Conservation (phyloP, 2,797 vertebrate species). For the Bufotes viridis region DNA sequence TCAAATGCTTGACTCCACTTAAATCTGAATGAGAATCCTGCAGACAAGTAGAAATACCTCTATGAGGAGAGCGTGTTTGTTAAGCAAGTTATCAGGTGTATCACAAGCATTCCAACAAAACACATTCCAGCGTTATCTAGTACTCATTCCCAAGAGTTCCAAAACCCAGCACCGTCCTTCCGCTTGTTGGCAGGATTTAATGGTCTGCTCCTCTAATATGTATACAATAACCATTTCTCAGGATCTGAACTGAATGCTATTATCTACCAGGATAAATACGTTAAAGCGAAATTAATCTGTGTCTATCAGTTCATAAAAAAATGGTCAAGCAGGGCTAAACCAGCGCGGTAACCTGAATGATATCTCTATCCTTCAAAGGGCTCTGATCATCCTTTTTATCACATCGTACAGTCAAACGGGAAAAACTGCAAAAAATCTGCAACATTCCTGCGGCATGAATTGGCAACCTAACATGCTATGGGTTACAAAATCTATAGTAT, state of each 20-base stretch:
- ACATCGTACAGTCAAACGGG: neutral
- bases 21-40: conserved; percentile 62
- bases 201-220: neutral
- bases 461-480: no score
- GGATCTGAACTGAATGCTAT: neutral
- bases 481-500: no score
- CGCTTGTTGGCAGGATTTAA: conserved; percentile 7
- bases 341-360: neutral
- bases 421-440: no score
- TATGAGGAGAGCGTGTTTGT: conserved; percentile 14
- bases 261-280: neutral
- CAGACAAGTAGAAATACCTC: conserved; percentile 63
- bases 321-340: neutral
- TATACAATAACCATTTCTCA: neutral
- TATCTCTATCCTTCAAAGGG: neutral
- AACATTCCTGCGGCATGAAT: no score
- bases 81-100: conserved; percentile 39
- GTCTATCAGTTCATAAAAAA: neutral
- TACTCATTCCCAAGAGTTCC: neutral
- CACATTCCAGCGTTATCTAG: conserved; percentile 56
- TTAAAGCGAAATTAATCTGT: neutral
- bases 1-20: conserved; percentile 64
- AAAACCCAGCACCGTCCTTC: neutral
- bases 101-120: conserved; percentile 46
- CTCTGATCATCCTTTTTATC: neutral